These are phyloP conservation scores for Tachycineta bicolor DNA, from an alignment of 2,113 vertebrate genomes.

Conservation along the genomic window DNA sequence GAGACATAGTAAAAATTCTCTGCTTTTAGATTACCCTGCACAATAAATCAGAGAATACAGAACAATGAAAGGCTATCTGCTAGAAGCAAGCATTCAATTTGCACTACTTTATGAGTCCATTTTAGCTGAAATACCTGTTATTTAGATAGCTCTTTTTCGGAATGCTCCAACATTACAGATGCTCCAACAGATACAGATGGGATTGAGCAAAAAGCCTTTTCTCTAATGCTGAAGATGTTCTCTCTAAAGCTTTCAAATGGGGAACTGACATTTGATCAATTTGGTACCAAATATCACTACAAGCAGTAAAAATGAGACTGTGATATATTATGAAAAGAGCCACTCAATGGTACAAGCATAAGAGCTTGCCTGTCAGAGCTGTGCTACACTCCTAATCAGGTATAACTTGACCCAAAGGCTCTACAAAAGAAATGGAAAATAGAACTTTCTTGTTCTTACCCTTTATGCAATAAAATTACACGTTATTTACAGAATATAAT, in stretches of 20 bases:
- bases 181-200: neutral
- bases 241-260: neutral
- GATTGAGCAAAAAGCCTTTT: slow-evolving; percentile 8
- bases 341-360: neutral
- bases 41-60: neutral
- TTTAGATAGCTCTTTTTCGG: slow-evolving; percentile 4
- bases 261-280: neutral
- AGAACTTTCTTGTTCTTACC: neutral
- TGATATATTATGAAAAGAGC: neutral
- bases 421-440: neutral
- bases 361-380: neutral
- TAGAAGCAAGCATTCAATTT: slow-evolving; percentile 54
- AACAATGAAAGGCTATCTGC: neutral
- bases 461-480: neutral
- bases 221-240: neutral
- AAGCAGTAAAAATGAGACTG: neutral
- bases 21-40: neutral
- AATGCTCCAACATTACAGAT: slow-evolving; percentile 27
- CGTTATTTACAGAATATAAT: neutral
- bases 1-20: neutral
- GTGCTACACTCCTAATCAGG: neutral
- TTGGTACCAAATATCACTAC: neutral
- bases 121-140: slow-evolving; percentile 16
- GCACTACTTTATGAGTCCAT: neutral
- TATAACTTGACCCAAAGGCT: neutral